These are phyloP conservation scores for Eurosta solidaginis DNA, from an alignment of 1,140 invertebrate species.

Conservation along the genomic window DNA sequence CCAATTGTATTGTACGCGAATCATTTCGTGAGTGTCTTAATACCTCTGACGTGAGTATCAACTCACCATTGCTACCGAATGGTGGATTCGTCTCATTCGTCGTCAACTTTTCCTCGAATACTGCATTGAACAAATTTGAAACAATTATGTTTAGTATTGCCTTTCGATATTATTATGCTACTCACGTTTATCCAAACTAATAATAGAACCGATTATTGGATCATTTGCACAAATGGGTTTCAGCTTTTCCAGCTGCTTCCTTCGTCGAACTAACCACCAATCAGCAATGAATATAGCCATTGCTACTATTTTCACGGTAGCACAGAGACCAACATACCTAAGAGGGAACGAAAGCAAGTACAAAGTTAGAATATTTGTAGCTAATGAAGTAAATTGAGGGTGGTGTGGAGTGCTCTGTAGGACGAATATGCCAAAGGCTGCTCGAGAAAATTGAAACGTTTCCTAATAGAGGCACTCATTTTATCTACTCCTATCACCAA, in stretches of 20 bases:
- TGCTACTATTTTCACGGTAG: constrained; percentile 87
- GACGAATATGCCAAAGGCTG: too few species aligned
- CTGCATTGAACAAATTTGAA: constrained; percentile 36
- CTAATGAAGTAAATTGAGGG: too few species aligned
- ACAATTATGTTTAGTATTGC: neutral
- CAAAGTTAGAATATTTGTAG: too few species aligned
- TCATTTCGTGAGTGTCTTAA: constrained; percentile 64
- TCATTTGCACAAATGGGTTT: constrained; percentile 76
- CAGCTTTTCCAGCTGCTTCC: constrained; percentile 74
- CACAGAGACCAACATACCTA: constrained; percentile 88
- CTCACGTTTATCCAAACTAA: constrained; percentile 84
- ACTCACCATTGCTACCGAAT: constrained; percentile 45
- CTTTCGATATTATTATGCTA: neutral
- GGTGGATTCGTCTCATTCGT: constrained; percentile 40
- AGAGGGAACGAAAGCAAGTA: constrained; percentile 33
- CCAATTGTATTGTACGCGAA: constrained; percentile 66
- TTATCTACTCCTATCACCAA: too few species aligned
- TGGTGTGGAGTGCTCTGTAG: too few species aligned
- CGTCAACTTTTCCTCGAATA: constrained; percentile 55
- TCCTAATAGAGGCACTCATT: too few species aligned
- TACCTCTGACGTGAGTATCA: constrained; percentile 59
- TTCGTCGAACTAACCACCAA: constrained; percentile 83
- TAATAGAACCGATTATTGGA: constrained; percentile 80
- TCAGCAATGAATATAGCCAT: constrained; percentile 84
- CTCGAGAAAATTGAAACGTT: too few species aligned